Base-by-base conservation (phyloP, 2,888 invertebrate genomes). In the Drosophila paramelanica region DNA sequence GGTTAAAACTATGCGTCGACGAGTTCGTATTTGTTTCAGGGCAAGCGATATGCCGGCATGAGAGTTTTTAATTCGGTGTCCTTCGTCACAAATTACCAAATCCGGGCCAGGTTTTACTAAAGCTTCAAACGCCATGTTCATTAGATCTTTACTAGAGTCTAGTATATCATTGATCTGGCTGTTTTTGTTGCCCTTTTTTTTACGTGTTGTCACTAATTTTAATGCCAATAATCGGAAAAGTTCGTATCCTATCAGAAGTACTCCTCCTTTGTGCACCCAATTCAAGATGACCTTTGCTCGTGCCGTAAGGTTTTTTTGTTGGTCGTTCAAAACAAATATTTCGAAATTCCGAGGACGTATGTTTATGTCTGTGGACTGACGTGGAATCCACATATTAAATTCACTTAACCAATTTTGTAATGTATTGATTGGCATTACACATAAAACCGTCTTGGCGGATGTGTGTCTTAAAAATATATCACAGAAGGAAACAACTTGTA, bases 351-450 rank as follows among this genome's bases (percentile, higher is more conserved):
- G 93, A 0, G 96, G 93, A 52, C 96, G 93, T n/a, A 97, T 95
- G 1, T 95, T 95, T 64, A 94, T 94, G 52, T 92, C 93, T 0
- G 91, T 82, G 1, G 95, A 94, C 61, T 96, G 95, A 36, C 94
- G 92, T 0, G 99, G 99, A 61, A 98, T 93, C 99, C 99, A 99
- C 95, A 97, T 97, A 91, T 99, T 98, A 91, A 98, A 99, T 92
- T 99, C 99, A 2, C 97, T 96, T 83, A 95, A 93, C 99, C 99
- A 99, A 93, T 99, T 99, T 92, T 99, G 99, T 71, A 99, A 93
- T 0, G 99, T 99, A 92, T 99, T 99, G 67, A 99, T 98, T 8
- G 99, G 99, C 95, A 99, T 99, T 77, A 99, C 98, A 90, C 98
- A 97, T 41, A 99, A 93, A 1, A 99, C 97, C 13, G 96, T 97